Percentiles rank a stretch among this genome's conserved stretches.
These are phyloP conservation scores for Troides oblongomaculatus DNA, from an alignment of 2,888 invertebrate species.

Conservation along the genomic window DNA sequence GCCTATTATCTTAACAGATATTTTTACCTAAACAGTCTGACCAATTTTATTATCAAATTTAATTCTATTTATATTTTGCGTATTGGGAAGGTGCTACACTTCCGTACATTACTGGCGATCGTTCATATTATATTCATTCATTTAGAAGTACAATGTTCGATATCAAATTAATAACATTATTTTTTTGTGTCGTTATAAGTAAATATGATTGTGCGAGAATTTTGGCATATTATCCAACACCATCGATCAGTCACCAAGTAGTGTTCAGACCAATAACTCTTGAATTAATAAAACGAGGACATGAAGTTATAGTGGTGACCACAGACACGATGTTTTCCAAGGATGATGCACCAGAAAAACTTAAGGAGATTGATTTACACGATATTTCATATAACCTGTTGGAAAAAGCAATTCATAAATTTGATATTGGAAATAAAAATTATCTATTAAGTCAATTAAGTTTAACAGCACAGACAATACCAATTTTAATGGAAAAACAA, in stretches of 20 bases:
- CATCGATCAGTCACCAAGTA: constrained; percentile 16
- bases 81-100: no score
- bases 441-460: neutral
- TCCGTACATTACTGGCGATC: no score
- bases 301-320: constrained; percentile 56
- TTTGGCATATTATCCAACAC: constrained; percentile 47
- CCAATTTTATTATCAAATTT: no score
- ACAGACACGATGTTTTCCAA: constrained; percentile 47
- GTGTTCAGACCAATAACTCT: constrained; percentile 34
- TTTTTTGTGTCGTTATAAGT: no score
- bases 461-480: neutral
- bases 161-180: no score
- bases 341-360: constrained; percentile 34
- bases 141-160: no score
- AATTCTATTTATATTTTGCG: no score
- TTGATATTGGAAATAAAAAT: neutral
- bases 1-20: no score
- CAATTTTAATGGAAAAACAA: neutral
- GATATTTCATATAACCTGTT: constrained; percentile 36
- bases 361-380: constrained; percentile 50
- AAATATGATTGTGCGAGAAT: constrained; percentile 43
- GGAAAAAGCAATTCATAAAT: constrained; percentile 19
- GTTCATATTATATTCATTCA: no score
- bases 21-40: no score
- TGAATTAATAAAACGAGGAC: constrained; percentile 54